phyloP scores from a whole-genome alignment of 2,797 vertebrate genomes.

The Glossophaga mutica region DNA sequence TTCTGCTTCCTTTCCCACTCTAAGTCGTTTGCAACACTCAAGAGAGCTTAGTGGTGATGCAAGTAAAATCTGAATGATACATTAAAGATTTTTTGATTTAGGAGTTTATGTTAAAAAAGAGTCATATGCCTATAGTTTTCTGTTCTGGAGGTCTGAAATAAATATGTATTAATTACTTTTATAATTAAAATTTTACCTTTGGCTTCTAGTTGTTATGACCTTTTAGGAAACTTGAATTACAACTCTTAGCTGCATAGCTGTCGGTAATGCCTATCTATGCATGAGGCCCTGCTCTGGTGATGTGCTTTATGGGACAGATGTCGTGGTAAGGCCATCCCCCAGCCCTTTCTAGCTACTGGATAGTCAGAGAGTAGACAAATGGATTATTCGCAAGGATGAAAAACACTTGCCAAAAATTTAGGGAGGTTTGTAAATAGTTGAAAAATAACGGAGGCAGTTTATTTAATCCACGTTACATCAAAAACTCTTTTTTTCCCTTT shows the following conservation, averaged over 20 bases:
- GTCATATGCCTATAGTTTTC: neutral
- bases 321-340: neutral
- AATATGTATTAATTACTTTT: neutral
- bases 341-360: neutral
- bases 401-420: neutral
- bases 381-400: neutral
- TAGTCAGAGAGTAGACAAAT: neutral
- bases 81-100: neutral
- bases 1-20: neutral
- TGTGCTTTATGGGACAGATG: neutral
- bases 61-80: neutral
- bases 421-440: neutral
- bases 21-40: neutral
- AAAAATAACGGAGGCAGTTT: neutral
- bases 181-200: neutral
- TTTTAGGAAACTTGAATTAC: neutral
- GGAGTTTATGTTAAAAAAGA: neutral
- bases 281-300: neutral
- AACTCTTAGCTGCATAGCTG: neutral
- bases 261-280: neutral
- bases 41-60: neutral
- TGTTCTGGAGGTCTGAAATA: neutral
- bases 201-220: neutral
- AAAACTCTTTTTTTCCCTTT: neutral
- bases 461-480: neutral